phyloP scores from a whole-genome alignment of 2,113 vertebrate species.

The Psilopsiagon aymara region DNA sequence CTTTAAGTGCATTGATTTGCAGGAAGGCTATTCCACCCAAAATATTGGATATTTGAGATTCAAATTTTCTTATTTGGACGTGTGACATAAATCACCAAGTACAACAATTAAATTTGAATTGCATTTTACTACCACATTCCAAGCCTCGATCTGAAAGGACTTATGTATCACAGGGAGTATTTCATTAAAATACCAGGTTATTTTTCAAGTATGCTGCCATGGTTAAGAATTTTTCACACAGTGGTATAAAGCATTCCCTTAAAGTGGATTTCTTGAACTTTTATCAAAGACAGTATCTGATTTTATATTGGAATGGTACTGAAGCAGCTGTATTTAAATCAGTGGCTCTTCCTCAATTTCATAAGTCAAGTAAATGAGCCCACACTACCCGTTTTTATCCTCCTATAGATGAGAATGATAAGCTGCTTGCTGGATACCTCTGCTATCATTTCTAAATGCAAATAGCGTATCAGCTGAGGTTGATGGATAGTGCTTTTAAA shows the following conservation, averaged over 20 bases:
- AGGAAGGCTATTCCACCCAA: slow-evolving; percentile 37
- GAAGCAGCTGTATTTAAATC: slow-evolving; percentile 23
- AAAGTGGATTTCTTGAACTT: slow-evolving; percentile 43
- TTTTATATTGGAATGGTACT: slow-evolving; percentile 1
- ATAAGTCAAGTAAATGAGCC: slow-evolving; percentile 24
- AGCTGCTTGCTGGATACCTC: background rate
- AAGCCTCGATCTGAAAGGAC: slow-evolving; percentile 16
- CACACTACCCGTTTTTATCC: background rate
- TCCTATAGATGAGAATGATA: slow-evolving; percentile 4
- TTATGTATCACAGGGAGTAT: slow-evolving; percentile 25
- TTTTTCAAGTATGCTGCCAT: slow-evolving; percentile 38
- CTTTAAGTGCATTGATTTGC: slow-evolving; percentile 46
- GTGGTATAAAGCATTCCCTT: slow-evolving; percentile 12
- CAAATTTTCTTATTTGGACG: slow-evolving; percentile 38
- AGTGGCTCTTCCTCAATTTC: background rate
- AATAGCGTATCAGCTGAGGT: background rate
- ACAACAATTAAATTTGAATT: slow-evolving; percentile 66
- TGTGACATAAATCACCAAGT: slow-evolving; percentile 53
- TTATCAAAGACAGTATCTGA: background rate
- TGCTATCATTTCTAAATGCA: slow-evolving; percentile 31
- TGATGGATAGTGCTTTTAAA: slow-evolving; percentile 63
- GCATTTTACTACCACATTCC: slow-evolving; percentile 23
- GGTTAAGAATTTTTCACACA: slow-evolving; percentile 32
- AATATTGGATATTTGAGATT: slow-evolving; percentile 49
- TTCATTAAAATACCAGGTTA: slow-evolving; percentile 56